These are phyloP conservation scores for Scolopax bukidnonensis DNA, from an alignment of 2,797 vertebrate species.

Conservation along the genomic window DNA sequence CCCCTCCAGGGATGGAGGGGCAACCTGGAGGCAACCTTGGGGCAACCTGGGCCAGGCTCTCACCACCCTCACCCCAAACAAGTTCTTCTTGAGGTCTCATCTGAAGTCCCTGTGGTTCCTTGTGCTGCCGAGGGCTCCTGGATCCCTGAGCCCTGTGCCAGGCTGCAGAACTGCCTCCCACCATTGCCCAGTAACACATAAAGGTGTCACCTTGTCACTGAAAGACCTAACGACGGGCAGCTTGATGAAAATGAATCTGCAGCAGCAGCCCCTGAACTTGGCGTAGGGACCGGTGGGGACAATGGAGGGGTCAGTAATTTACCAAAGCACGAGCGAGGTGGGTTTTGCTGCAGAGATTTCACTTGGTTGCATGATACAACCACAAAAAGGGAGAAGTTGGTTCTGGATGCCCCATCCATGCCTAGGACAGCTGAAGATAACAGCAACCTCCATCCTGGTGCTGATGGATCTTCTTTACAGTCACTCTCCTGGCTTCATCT, in stretches of 20 bases:
- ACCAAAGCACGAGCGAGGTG: rapidly evolving
- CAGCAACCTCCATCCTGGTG: rapidly evolving
- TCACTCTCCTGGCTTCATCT: rapidly evolving
- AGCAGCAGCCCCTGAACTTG: not conserved
- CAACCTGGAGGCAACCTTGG: not conserved
- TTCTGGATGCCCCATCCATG: rapidly evolving
- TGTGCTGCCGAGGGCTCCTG: not conserved
- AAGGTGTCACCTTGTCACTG: no score
- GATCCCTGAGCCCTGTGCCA: rapidly evolving
- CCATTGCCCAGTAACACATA: rapidly evolving
- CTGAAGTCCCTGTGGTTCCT: rapidly evolving
- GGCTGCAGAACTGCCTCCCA: not conserved
- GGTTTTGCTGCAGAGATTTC: not conserved
- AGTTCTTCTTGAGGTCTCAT: not conserved
- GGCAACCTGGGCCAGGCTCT: not conserved
- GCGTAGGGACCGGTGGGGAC: not conserved
- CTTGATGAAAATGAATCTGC: not conserved
- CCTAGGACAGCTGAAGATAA: not conserved
- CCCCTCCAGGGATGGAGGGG: not conserved
- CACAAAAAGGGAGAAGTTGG: not conserved
- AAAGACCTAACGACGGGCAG: no score
- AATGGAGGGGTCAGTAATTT: not conserved
- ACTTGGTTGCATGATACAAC: not conserved
- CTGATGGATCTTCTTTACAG: not conserved
- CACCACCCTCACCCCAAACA: not conserved